These are phyloP conservation scores for Lordiphosa andalusiaca DNA, from an alignment of 2,888 invertebrate species.

Conservation along the genomic window DNA sequence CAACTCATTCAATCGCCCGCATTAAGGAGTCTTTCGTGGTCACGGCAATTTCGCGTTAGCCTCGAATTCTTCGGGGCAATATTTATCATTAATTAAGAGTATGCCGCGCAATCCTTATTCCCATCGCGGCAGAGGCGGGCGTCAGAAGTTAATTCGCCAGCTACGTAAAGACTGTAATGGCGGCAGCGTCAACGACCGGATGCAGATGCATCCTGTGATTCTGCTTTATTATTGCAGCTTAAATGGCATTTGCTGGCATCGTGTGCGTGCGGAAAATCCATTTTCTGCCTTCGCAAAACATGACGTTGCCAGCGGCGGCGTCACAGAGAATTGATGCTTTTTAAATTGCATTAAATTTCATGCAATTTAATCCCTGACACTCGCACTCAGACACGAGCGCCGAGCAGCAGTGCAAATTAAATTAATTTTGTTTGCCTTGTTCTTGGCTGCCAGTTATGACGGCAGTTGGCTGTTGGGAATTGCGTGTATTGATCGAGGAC, in stretches of 20 bases:
- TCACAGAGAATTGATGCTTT: slow-evolving; percentile 47
- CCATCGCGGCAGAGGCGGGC: slow-evolving; percentile 31
- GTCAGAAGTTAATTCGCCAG: slow-evolving; percentile 27
- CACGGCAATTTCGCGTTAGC: slow-evolving; percentile 16
- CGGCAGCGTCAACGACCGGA: slow-evolving; percentile 18
- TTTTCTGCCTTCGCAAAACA: slow-evolving; percentile 31
- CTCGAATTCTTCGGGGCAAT: slow-evolving; percentile 26
- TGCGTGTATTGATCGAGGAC: slow-evolving; percentile 1
- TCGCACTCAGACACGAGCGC: slow-evolving; percentile 32
- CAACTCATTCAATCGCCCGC: slow-evolving; percentile 23
- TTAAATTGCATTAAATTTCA: slow-evolving; percentile 58
- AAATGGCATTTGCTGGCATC: slow-evolving; percentile 36
- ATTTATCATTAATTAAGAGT: slow-evolving; percentile 69
- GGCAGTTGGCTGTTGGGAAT: slow-evolving; percentile 6
- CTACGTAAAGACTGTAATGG: slow-evolving; percentile 22
- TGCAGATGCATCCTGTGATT: slow-evolving; percentile 28
- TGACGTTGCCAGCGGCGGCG: slow-evolving; percentile 25
- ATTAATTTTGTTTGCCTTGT: slow-evolving; percentile 47
- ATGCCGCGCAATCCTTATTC: slow-evolving; percentile 39
- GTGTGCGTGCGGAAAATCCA: slow-evolving; percentile 30
- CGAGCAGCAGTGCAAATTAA: slow-evolving; percentile 32
- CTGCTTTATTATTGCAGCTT: slow-evolving; percentile 56
- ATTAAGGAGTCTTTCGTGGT: slow-evolving; percentile 16
- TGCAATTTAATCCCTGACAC: slow-evolving; percentile 45
- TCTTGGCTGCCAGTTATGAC: slow-evolving; percentile 28